A percentile compares a stretch with the other conserved stretches of the same genome.
Evolutionary conservation across 1,140 invertebrate genomes (phyloP).

Genomic region (Drosophila santomea): DNA sequence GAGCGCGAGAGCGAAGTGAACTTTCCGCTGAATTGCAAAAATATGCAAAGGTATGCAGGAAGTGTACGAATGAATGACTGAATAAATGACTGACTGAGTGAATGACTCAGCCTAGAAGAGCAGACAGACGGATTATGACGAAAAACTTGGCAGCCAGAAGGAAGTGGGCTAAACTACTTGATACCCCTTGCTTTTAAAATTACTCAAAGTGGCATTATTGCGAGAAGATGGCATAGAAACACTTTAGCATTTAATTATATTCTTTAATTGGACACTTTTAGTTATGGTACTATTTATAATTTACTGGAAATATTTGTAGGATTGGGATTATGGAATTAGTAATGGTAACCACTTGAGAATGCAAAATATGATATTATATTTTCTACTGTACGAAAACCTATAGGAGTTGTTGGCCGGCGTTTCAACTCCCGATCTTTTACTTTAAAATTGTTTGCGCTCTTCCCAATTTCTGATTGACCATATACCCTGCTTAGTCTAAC

Average conservation of each 20-base stretch:
- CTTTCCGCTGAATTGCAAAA: conserved; percentile 81
- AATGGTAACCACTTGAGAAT: too few species aligned
- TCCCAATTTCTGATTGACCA: not conserved
- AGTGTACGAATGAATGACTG: conserved; percentile 50
- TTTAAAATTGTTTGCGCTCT: not conserved
- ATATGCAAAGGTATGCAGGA: conserved; percentile 77
- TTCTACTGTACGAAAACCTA: too few species aligned
- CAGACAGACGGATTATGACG: conserved; percentile 37
- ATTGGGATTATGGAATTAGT: too few species aligned
- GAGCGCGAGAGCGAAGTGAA: conserved; percentile 52
- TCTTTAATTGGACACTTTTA: too few species aligned
- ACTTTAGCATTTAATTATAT: too few species aligned
- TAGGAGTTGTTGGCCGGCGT: too few species aligned
- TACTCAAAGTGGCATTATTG: not conserved
- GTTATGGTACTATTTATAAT: too few species aligned
- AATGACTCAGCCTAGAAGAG: conserved; percentile 22
- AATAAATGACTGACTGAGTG: conserved; percentile 44
- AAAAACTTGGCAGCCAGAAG: not conserved
- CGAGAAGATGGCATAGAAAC: too few species aligned
- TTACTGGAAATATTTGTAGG: too few species aligned
- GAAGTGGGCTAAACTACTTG: not conserved
- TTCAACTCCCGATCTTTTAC: too few species aligned
- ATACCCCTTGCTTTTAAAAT: conserved; percentile 8
- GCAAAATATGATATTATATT: too few species aligned
- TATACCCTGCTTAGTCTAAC: not conserved